phyloP scores from a whole-genome alignment of 2,888 invertebrate genomes.

The Noctua comes region DNA sequence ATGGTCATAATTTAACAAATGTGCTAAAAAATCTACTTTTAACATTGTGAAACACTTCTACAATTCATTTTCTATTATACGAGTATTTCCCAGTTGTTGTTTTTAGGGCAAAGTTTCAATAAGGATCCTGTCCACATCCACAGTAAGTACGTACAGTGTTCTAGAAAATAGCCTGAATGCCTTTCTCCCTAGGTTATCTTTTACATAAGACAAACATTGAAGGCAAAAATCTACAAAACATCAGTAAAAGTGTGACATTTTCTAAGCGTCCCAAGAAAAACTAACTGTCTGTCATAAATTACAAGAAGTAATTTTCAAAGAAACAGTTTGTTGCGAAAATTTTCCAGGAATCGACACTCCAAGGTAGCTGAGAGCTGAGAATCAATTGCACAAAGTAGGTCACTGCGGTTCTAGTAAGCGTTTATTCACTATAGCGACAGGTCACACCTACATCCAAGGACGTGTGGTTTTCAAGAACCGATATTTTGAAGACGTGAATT shows the following conservation, averaged over 20 bases:
- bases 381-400: conserved; percentile 59
- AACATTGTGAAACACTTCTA: background rate
- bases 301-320: conserved; percentile 23
- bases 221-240: background rate
- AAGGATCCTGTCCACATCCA: background rate
- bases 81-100: background rate
- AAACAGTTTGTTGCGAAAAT: conserved; percentile 22
- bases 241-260: background rate
- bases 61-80: background rate
- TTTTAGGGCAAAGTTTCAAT: background rate
- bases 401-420: conserved; percentile 49
- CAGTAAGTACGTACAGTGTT: background rate
- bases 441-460: conserved; percentile 11
- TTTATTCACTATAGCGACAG: conserved; percentile 33
- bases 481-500: background rate
- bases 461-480: background rate
- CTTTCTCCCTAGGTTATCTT: background rate
- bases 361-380: conserved; percentile 36
- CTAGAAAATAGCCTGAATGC: background rate
- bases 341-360: conserved; percentile 35
- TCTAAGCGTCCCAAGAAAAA: background rate
- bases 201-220: background rate
- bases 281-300: background rate
- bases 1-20: background rate
- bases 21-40: background rate